These are phyloP conservation scores for Aplidium turbinatum DNA, from an alignment of 23 tunicate species.

Conservation along the genomic window DNA sequence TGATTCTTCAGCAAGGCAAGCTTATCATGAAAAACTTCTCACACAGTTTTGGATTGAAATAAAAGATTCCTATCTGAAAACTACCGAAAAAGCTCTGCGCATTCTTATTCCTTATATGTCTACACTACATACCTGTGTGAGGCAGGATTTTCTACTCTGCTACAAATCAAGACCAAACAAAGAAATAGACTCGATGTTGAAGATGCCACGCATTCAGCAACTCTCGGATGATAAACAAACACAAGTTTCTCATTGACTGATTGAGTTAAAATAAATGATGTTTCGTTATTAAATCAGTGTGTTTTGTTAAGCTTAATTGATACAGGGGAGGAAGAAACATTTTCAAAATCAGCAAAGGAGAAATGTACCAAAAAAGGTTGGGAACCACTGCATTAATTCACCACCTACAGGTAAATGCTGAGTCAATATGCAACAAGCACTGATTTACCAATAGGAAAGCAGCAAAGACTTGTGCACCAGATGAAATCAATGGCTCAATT, in stretches of 20 bases:
- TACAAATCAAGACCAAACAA: slow-evolving; percentile 55
- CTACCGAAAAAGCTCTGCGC: slow-evolving; percentile 40
- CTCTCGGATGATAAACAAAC: slow-evolving; percentile 48
- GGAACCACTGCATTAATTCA: too few relatives aligned
- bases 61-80: slow-evolving; percentile 46
- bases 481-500: too few relatives aligned
- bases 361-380: too few relatives aligned
- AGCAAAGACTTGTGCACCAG: too few relatives aligned
- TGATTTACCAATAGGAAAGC: too few relatives aligned
- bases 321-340: too few relatives aligned
- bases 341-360: too few relatives aligned
- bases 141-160: slow-evolving; percentile 59
- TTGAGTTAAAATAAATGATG: background rate
- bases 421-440: too few relatives aligned
- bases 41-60: slow-evolving; percentile 55
- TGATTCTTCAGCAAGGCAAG: slow-evolving; percentile 61
- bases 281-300: slow-evolving; percentile 13
- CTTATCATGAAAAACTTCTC: slow-evolving; percentile 41
- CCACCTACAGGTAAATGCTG: too few relatives aligned
- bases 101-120: slow-evolving; percentile 49
- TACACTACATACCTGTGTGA: slow-evolving; percentile 62
- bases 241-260: slow-evolving; percentile 50
- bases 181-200: slow-evolving; percentile 59
- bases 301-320: too few relatives aligned
- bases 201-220: slow-evolving; percentile 52